Conservation (phyloP, 1,140 invertebrate genomes). For the Eubasilissa regina region DNA sequence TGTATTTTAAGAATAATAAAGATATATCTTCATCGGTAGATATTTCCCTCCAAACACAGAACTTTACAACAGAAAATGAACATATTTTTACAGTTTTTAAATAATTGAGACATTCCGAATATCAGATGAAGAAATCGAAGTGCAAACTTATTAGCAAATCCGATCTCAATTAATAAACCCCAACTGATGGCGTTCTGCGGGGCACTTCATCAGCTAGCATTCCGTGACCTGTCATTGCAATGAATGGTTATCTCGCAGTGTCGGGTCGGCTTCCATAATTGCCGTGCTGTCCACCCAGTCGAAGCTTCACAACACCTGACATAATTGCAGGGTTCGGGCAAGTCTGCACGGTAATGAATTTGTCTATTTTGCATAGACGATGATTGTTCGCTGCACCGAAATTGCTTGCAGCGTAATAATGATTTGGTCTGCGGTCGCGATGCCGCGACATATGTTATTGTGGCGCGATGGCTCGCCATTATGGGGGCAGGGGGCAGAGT, state of each 20-base stretch:
- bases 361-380: constrained; percentile 44
- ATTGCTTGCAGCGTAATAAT: constrained; percentile 38
- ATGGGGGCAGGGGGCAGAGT: not conserved
- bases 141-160: no score
- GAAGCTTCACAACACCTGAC: constrained; percentile 2
- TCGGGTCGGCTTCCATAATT: not conserved
- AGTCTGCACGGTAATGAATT: constrained; percentile 37
- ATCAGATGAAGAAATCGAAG: no score
- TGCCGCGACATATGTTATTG: constrained; percentile 18
- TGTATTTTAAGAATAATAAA: no score
- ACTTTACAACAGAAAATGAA: no score
- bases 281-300: constrained; percentile 1
- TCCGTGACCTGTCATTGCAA: constrained; percentile 1
- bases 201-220: no score
- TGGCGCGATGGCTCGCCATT: constrained; percentile 1
- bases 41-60: no score
- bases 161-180: no score
- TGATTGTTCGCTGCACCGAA: constrained; percentile 5
- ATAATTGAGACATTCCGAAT: no score
- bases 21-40: no score
- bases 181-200: no score
- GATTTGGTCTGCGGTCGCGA: constrained; percentile 28
- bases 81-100: no score
- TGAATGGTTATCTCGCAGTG: not conserved
- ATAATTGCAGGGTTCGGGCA: constrained; percentile 6